A percentile compares a stretch with the other conserved stretches of the same genome.
Conservation (phyloP, 2,888 invertebrate species). For the Acronicta aceris region DNA sequence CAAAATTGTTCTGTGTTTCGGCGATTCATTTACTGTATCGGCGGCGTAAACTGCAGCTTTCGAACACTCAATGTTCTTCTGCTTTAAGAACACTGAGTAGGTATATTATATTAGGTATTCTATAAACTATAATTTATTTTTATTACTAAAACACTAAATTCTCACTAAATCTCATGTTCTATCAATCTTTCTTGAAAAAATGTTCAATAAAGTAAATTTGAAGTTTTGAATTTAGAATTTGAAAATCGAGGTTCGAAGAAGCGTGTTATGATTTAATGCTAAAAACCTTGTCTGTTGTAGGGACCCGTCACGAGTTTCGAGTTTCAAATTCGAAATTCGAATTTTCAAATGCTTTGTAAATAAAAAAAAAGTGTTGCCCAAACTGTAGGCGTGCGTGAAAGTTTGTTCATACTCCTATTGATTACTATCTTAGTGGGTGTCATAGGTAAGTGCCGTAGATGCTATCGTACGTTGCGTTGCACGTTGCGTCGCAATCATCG, state of each 20-base stretch:
- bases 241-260: neutral
- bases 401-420: constrained; percentile 61
- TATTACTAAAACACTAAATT: no score
- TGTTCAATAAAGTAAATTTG: neutral
- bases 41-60: neutral
- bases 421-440: constrained; percentile 76
- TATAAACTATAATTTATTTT: no score
- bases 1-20: constrained; percentile 1
- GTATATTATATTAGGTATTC: neutral
- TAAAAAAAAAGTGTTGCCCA: constrained; percentile 47
- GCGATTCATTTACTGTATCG: neutral
- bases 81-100: no score
- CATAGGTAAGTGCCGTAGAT: constrained; percentile 63
- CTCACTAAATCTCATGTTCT: no score
- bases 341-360: constrained; percentile 40
- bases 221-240: neutral
- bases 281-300: no score
- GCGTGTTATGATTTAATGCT: neutral
- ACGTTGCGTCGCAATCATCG: constrained; percentile 54
- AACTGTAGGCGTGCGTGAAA: constrained; percentile 72
- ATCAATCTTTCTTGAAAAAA: no score
- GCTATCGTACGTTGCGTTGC: constrained; percentile 44
- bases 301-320: constrained; percentile 2
- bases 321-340: constrained; percentile 25
- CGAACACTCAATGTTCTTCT: neutral